A percentile compares a stretch with the other conserved stretches of the same genome.
These are phyloP conservation scores for Dromiciops gliroides DNA, from an alignment of 2,113 vertebrate genomes.

Conservation along the genomic window DNA sequence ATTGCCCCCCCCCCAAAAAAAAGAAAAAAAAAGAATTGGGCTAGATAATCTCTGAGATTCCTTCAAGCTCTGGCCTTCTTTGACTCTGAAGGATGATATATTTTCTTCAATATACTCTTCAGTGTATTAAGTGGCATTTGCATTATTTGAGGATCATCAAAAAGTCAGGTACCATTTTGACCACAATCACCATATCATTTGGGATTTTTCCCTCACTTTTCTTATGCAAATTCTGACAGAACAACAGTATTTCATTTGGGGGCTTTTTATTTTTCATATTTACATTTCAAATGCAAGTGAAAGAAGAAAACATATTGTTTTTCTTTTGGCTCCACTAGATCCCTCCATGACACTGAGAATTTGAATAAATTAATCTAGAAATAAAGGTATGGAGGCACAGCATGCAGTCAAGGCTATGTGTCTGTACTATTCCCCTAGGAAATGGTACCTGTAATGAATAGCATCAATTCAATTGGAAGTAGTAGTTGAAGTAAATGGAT, in stretches of 20 bases:
- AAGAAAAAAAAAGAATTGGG: not conserved
- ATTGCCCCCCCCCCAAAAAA: too few species aligned
- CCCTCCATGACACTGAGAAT: not conserved
- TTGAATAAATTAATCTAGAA: conserved; percentile 47
- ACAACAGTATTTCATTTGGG: not conserved
- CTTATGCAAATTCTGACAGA: not conserved
- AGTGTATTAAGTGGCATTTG: rapidly evolving
- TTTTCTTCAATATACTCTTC: not conserved
- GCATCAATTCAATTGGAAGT: conserved; percentile 49
- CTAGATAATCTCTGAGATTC: not conserved
- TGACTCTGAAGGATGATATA: not conserved
- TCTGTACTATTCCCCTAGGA: conserved; percentile 46
- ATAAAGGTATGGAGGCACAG: conserved; percentile 17
- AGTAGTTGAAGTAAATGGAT: conserved; percentile 71
- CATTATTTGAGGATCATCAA: not conserved
- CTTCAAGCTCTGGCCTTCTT: not conserved
- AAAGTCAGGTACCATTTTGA: not conserved
- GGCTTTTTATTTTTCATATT: conserved; percentile 8
- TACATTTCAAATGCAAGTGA: not conserved
- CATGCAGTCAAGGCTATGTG: not conserved
- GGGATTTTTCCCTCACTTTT: not conserved
- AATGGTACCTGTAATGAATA: conserved; percentile 38
- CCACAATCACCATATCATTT: not conserved
- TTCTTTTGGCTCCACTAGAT: conserved; percentile 25
- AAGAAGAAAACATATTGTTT: conserved; percentile 45